Conservation (phyloP, 64 coral and sea anemone species). For the Montipora cactus region DNA sequence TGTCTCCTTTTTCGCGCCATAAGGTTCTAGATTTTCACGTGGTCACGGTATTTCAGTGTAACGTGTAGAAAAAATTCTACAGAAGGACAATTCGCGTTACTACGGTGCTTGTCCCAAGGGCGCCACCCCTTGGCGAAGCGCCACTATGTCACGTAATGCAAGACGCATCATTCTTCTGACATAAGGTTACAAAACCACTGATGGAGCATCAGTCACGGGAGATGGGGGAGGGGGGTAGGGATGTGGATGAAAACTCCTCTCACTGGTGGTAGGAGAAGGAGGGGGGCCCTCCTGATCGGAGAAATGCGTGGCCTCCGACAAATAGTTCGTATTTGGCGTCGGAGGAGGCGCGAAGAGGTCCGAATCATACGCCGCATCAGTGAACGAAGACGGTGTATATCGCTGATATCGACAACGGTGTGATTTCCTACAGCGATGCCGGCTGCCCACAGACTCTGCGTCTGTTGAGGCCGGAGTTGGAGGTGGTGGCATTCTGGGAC, state of each 20-base stretch:
- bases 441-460: slow-evolving; percentile 70
- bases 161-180: not conserved
- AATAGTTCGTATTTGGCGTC: slow-evolving; percentile 91
- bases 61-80: not conserved
- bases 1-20: not conserved
- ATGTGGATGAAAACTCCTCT: slow-evolving; percentile 81
- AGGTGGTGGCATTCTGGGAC: slow-evolving; percentile 78
- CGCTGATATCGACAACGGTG: slow-evolving; percentile 72
- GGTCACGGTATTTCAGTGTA: not conserved
- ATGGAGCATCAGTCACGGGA: slow-evolving; percentile 90
- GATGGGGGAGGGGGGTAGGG: slow-evolving; percentile 93
- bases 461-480: slow-evolving; percentile 90
- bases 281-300: slow-evolving; percentile 87
- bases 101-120: not conserved
- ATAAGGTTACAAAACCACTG: slow-evolving; percentile 60
- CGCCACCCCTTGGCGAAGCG: not conserved
- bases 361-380: slow-evolving; percentile 87
- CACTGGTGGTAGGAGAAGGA: slow-evolving; percentile 85
- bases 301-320: slow-evolving; percentile 91
- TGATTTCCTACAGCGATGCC: slow-evolving; percentile 58
- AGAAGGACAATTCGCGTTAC: not conserved
- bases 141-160: not conserved
- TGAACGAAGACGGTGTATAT: slow-evolving; percentile 41
- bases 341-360: slow-evolving; percentile 91
- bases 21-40: not conserved